Evolutionary conservation across 2,888 invertebrate genomes (phyloP).

Genomic region (Capitulum mitella): DNA sequence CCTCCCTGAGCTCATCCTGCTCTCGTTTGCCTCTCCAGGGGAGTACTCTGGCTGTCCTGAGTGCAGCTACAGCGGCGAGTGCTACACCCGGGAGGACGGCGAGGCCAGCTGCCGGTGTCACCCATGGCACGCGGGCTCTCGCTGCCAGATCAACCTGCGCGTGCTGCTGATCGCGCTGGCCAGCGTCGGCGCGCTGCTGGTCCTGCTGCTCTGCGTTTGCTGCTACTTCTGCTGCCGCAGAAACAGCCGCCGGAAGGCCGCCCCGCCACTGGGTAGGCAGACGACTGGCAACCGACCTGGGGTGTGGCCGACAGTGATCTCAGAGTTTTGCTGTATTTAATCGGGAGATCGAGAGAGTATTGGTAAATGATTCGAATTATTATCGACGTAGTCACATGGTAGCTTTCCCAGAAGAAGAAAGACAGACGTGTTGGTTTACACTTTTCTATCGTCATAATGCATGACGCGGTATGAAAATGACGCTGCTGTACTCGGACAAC

Average conservation of each 20-base stretch:
- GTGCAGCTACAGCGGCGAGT: slow-evolving; percentile 82
- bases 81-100: slow-evolving; percentile 55
- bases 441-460: too few species aligned
- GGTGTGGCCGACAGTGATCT: neutral
- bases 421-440: too few species aligned
- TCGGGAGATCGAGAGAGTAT: too few species aligned
- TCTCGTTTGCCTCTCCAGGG: too few species aligned
- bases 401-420: too few species aligned
- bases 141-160: slow-evolving; percentile 82
- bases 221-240: slow-evolving; percentile 61
- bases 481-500: too few species aligned
- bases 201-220: slow-evolving; percentile 64
- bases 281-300: neutral
- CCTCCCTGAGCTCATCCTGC: too few species aligned
- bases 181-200: slow-evolving; percentile 63
- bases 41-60: slow-evolving; percentile 72
- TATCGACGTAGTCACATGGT: too few species aligned
- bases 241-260: slow-evolving; percentile 41
- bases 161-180: slow-evolving; percentile 72
- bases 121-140: slow-evolving; percentile 80
- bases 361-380: too few species aligned
- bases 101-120: slow-evolving; percentile 70
- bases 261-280: slow-evolving; percentile 37
- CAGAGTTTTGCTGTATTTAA: too few species aligned
- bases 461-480: too few species aligned